A percentile compares a stretch with the other conserved stretches of the same genome.
Evolutionary conservation across 2,113 vertebrate genomes (phyloP).

Genomic region (Xenotilapia caudafasciata): DNA sequence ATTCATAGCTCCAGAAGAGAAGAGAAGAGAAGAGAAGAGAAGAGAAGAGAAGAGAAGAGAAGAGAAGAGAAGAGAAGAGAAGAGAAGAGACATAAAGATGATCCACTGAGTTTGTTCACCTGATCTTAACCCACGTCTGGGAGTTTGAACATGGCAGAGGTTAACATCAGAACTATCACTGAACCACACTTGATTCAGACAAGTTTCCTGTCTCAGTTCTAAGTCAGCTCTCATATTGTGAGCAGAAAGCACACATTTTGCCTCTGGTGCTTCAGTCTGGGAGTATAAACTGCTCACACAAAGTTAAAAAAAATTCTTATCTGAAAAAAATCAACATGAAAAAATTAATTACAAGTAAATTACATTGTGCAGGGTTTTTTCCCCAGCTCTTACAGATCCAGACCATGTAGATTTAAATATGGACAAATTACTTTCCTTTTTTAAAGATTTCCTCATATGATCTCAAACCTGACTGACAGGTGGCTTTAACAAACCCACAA

Average conservation of each 20-base stretch:
- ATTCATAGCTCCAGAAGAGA: neutral
- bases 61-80: neutral
- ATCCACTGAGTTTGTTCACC: slow-evolving; percentile 1
- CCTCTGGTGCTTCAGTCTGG: neutral
- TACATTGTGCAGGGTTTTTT: neutral
- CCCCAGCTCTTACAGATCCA: neutral
- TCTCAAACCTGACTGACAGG: neutral
- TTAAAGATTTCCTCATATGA: neutral
- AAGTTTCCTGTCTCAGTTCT: neutral
- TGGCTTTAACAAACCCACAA: neutral
- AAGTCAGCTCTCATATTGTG: neutral
- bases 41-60: neutral
- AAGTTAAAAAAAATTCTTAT: neutral
- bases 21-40: neutral
- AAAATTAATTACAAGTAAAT: neutral
- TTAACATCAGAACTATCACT: slow-evolving; percentile 22
- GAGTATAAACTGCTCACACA: neutral
- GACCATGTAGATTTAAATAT: neutral
- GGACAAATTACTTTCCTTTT: neutral
- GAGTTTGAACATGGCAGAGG: slow-evolving; percentile 26
- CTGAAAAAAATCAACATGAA: neutral
- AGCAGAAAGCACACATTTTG: neutral
- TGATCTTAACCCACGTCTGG: slow-evolving; percentile 21
- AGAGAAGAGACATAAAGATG: neutral
- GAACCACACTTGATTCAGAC: slow-evolving; percentile 22